Base-by-base conservation (phyloP, 2,113 vertebrate species). In the Gadus macrocephalus region DNA sequence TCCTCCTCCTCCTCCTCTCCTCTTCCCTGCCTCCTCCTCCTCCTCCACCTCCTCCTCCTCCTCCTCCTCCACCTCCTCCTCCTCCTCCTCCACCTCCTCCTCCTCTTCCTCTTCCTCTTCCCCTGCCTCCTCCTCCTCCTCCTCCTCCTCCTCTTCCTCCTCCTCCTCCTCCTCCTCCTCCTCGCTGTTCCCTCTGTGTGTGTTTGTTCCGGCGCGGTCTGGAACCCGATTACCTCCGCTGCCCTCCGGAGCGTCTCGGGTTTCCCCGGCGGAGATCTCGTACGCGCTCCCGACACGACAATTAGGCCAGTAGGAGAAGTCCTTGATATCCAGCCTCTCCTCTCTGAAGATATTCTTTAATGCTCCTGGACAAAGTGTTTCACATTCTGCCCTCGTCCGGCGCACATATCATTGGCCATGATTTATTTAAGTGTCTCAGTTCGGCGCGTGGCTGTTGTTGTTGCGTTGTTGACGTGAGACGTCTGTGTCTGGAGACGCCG, bases 231-330 rank as follows among this genome's bases (percentile, higher is more conserved):
- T 71, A 53, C 70, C 64, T 38, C 22, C 17, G 8, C 5, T 19
- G 65, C 19, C n/a, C 17, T 75, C 73, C 61, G 78, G 81, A 63
- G 60, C 28, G 53, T 15, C 76, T 80, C 78, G 81, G 74, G 79
- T 64, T 69, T 60, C 63, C 42, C 49, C 38, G 75, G 76, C 20
- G 64, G 75, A 68, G 70, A 84, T 77, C 75, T 74, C n/a, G n/a
- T 72, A 83, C 17, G 4, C 81, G 70, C 61, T 72, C 78, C 66
- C 38, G 53, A 68, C 42, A 49, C 42, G 74, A 78, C 71, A 84
- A 84, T 85, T 78, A 82, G 64, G 74, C 63, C 62, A 73, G 42
- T 5, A 19, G 69, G 53, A 38, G 59, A n/a, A 19, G 68, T 66
- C 70, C 66, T 72, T 17, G 0, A 16, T 64, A 42, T 65, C 65